Evolutionary conservation across 2,888 invertebrate genomes (phyloP), one percentile per base, ranked within the genome.

Genomic region (Spodoptera picta): DNA sequence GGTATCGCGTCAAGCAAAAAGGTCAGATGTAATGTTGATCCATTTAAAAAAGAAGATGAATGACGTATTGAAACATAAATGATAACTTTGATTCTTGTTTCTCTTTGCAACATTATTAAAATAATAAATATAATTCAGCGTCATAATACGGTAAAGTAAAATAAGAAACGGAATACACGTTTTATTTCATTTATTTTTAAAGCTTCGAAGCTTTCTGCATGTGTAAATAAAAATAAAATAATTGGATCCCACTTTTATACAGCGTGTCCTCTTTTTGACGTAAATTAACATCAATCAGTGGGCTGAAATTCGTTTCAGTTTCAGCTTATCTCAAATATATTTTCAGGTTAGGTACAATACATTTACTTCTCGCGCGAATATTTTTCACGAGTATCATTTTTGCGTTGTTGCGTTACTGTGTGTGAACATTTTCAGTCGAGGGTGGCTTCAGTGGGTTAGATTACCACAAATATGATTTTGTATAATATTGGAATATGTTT

Each of bases 211-310:
- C 45, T 41, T 41, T 55, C 27, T 49, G 55, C 58, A 63, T 47
- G 41, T 52, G 48, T 61, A 51, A 75, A 75, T 58, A 59, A 73
- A 71, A 48, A 58, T 58, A 14, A 56, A 53, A 59, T 65, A 63
- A 75, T 64, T 72, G 59, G 60, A 41, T 52, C 56, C 36, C 47
- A 50, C 44, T 55, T 68, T 56, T 55, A 44, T 47, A 56, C 45
- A 9, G 42, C 19, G 19, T 45, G 64, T 50, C 31, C 73, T 54
- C 36, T 53, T 67, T 69, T 69, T 48, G 60, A 51, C 48, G 41
- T 45, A 57, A 64, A 62, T 74, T 61, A 66, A 49, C 70, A 60
- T 70, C 70, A 69, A 70, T 66, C 74, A 63, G 41, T 7, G 46
- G 23, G 7, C 9, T 41, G 59, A 52, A 49, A 60, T 62, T 48